These are phyloP conservation scores for Abrostola tripartita DNA, from an alignment of 2,888 invertebrate genomes.

Conservation along the genomic window DNA sequence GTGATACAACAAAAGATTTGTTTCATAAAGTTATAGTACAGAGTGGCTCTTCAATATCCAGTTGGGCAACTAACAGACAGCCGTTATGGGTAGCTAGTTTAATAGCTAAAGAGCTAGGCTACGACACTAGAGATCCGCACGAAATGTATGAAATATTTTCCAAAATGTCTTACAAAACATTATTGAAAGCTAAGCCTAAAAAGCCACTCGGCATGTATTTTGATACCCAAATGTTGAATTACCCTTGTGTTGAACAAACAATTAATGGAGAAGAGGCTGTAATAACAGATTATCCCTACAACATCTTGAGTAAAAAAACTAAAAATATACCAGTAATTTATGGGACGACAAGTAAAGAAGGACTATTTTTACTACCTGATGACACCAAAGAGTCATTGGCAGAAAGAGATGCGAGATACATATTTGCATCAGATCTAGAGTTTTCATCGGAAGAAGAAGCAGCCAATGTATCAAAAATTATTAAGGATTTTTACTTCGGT, in stretches of 20 bases:
- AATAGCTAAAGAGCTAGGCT: slow-evolving; percentile 74
- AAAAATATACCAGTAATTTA: slow-evolving; percentile 69
- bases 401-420: slow-evolving; percentile 69
- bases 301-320: slow-evolving; percentile 69
- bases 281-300: slow-evolving; percentile 76
- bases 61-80: slow-evolving; percentile 78
- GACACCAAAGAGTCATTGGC: slow-evolving; percentile 62
- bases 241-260: slow-evolving; percentile 78
- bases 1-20: slow-evolving; percentile 72
- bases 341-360: slow-evolving; percentile 78
- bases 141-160: slow-evolving; percentile 76
- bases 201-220: slow-evolving; percentile 75
- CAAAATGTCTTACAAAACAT: slow-evolving; percentile 64
- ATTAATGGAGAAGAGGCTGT: slow-evolving; percentile 73
- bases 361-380: slow-evolving; percentile 63
- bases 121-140: slow-evolving; percentile 72
- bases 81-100: slow-evolving; percentile 76
- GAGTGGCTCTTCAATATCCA: slow-evolving; percentile 77
- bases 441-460: slow-evolving; percentile 74
- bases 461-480: slow-evolving; percentile 59
- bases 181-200: slow-evolving; percentile 65
- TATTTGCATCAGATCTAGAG: slow-evolving; percentile 79
- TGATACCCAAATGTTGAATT: slow-evolving; percentile 75
- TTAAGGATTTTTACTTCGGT: slow-evolving; percentile 81
- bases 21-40: slow-evolving; percentile 79